These are phyloP conservation scores for Tenthredo scrophulariae DNA, from an alignment of 2,888 invertebrate species.

Conservation along the genomic window DNA sequence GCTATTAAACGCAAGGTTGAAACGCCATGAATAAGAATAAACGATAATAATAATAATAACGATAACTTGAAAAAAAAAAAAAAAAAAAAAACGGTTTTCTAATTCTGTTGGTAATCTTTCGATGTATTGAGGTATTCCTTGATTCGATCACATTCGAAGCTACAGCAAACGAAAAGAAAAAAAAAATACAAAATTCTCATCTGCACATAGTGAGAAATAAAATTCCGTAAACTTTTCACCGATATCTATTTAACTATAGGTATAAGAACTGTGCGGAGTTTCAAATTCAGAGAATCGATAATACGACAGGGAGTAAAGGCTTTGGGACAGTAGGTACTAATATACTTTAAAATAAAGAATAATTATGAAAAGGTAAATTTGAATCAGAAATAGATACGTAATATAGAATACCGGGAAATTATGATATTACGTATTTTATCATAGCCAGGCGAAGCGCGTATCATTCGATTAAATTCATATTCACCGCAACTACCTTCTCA, in stretches of 20 bases:
- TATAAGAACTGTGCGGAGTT: no score
- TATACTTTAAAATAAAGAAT: no score
- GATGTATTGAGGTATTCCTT: no score
- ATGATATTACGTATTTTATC: background rate
- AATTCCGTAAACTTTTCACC: no score
- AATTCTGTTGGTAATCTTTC: background rate
- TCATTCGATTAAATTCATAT: conserved; percentile 4
- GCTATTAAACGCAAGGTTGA: conserved; percentile 33
- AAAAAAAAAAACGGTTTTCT: background rate
- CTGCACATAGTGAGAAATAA: no score
- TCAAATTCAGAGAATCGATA: no score
- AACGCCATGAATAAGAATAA: background rate
- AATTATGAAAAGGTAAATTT: background rate
- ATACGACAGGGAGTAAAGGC: no score
- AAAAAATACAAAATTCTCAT: no score
- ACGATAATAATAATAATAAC: background rate
- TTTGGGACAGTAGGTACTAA: no score
- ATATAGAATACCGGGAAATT: background rate
- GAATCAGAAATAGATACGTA: background rate
- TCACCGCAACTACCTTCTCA: conserved; percentile 26
- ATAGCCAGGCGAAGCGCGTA: background rate
- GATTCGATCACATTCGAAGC: no score
- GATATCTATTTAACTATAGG: no score
- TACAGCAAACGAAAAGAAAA: no score
- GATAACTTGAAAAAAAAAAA: background rate